phyloP scores from a whole-genome alignment of 2,888 invertebrate species.

The Sarcophaga subvicina region DNA sequence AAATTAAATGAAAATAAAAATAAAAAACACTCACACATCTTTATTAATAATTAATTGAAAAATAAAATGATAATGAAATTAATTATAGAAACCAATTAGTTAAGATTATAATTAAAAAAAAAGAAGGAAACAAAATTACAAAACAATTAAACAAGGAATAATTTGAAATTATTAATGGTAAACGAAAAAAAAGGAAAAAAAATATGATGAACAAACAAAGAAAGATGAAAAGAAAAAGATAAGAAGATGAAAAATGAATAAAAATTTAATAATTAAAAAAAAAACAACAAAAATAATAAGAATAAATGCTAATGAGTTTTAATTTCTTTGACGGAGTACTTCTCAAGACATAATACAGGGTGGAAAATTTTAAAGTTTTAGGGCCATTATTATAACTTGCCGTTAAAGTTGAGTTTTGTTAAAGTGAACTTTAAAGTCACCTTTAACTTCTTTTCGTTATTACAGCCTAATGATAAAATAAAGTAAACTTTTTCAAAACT shows the following conservation, averaged over 20 bases:
- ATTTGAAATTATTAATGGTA: too few species aligned
- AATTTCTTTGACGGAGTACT: constrained; percentile 4
- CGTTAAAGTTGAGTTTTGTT: too few species aligned
- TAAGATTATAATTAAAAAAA: constrained; percentile 53
- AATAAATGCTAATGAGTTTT: constrained; percentile 8
- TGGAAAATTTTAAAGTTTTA: too few species aligned
- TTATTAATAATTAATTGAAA: constrained; percentile 49
- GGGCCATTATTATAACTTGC: too few species aligned
- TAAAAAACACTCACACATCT: constrained; percentile 50
- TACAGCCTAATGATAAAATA: too few species aligned
- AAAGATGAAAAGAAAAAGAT: constrained; percentile 36
- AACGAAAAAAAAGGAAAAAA: neutral
- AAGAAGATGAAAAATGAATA: constrained; percentile 15
- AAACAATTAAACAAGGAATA: too few species aligned
- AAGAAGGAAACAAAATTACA: constrained; percentile 10
- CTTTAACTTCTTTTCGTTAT: too few species aligned
- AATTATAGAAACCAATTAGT: constrained; percentile 50
- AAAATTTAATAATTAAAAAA: constrained; percentile 59
- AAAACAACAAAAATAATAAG: neutral
- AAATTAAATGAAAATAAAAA: constrained; percentile 42
- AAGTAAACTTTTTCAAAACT: too few species aligned
- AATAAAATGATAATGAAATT: constrained; percentile 8
- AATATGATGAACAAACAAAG: neutral
- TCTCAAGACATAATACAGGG: too few species aligned
- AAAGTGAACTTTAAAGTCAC: too few species aligned